Base-by-base conservation (phyloP, 2,888 invertebrate genomes). In the Cotesia congregata region DNA sequence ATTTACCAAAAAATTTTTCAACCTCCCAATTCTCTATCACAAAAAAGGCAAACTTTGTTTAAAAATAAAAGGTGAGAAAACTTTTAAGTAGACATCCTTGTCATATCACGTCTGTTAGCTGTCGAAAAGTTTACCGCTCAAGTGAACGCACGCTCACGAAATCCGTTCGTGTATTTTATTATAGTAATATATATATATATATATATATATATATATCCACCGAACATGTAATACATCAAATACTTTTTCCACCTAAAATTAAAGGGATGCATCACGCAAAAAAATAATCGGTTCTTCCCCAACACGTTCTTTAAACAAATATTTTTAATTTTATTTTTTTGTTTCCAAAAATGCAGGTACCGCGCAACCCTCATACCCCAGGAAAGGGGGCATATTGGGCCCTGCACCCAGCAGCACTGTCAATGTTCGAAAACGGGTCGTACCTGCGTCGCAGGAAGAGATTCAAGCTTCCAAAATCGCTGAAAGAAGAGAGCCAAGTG, bases 371-470 rank as follows among this genome's bases (percentile, higher is more conserved):
- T 0, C 95, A 94, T 89, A 90, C 95, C 60, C 95, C 95, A 0
- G 95, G 95, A 62, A 95, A 95, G 90, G 95, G 95, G 7, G 94
- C 95, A 50, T 95, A 94, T 88, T 96, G 95, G 95, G 95, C 95
- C 0, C 90, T 95, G 65, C 95, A 95, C 86, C 95, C 95, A 5
- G 93, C 93, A 69, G 94, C 94, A 41, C 92, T 94, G 79, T 94
- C 94, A 86, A 96, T 96, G 95, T 96, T 96, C 90, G 95, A 97
- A 88, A 97, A 97, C 89, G 97, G 97, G 20, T 95, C 95, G 72
- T 92, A 96, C 78, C 90, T 96, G 40, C 91, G 96, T 40, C 91
- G 96, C 62, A 91, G 96, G 79, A 96, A 96, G 88, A 91, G 96
- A 4, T 96, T 97, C 91, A 97, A 96, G 91, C 91, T 96, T 70